These are phyloP conservation scores for Neocloeon triangulifer DNA, from an alignment of 1,140 invertebrate genomes.

Conservation along the genomic window DNA sequence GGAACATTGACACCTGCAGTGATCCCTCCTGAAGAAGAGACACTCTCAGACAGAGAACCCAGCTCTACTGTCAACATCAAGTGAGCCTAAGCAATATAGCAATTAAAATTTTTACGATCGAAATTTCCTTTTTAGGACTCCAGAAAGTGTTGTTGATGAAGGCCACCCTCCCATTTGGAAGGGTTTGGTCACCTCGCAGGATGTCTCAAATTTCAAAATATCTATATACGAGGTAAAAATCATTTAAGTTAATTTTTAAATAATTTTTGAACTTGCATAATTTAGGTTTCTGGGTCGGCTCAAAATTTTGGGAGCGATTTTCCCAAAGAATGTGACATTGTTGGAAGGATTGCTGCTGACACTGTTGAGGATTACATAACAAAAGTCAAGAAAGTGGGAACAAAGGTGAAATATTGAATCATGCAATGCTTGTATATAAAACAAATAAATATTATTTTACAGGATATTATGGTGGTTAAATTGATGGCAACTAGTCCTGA, in stretches of 20 bases:
- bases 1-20: neutral
- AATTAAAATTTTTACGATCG: too few species aligned
- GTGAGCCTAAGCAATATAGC: too few species aligned
- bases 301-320: slow-evolving; percentile 2
- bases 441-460: slow-evolving; percentile 9
- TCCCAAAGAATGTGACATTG: slow-evolving; percentile 1
- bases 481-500: slow-evolving; percentile 57
- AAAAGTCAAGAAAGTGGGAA: slow-evolving; percentile 69
- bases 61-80: slow-evolving; percentile 31
- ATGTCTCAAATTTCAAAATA: slow-evolving; percentile 72
- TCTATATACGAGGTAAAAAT: slow-evolving; percentile 47
- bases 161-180: slow-evolving; percentile 43
- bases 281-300: slow-evolving; percentile 1
- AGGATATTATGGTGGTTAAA: slow-evolving; percentile 62
- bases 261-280: slow-evolving; percentile 5
- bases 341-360: slow-evolving; percentile 58
- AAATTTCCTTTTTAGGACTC: slow-evolving; percentile 15
- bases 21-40: slow-evolving; percentile 18
- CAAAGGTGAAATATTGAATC: slow-evolving; percentile 36
- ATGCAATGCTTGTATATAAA: neutral
- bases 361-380: slow-evolving; percentile 86
- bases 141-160: slow-evolving; percentile 18
- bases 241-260: neutral
- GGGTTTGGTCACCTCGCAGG: slow-evolving; percentile 72
- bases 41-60: slow-evolving; percentile 25